Conservation (phyloP, 1,140 invertebrate species). For the Meloidogyne floridensis region DNA sequence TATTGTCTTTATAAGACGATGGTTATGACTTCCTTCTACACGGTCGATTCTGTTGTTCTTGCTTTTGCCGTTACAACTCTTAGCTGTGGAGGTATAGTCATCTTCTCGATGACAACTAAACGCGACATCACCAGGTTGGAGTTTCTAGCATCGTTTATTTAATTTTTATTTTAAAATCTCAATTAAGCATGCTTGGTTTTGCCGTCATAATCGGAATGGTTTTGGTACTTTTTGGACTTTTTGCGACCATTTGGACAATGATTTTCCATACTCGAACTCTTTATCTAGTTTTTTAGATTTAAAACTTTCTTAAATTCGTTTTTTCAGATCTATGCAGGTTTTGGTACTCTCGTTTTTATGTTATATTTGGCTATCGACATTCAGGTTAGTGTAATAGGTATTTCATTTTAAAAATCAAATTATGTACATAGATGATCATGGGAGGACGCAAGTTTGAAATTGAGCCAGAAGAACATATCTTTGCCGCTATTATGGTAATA, state of each 20-base stretch:
- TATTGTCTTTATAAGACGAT: constrained; percentile 47
- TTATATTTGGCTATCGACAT: constrained; percentile 74
- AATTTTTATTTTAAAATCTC: constrained; percentile 16
- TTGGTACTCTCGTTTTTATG: constrained; percentile 62
- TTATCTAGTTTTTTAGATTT: constrained; percentile 22
- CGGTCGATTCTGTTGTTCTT: constrained; percentile 54
- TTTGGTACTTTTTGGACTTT: constrained; percentile 59
- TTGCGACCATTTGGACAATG: constrained; percentile 47
- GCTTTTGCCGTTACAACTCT: constrained; percentile 57
- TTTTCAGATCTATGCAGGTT: constrained; percentile 55
- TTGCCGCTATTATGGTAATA: constrained; percentile 71
- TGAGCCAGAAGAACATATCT: constrained; percentile 74
- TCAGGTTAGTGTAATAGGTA: constrained; percentile 65
- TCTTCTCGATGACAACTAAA: constrained; percentile 60
- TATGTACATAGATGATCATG: constrained; percentile 69
- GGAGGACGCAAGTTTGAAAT: constrained; percentile 73
- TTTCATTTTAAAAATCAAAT: constrained; percentile 15
- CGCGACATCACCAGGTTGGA: constrained; percentile 52
- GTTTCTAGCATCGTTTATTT: background rate
- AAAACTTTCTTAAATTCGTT: constrained; percentile 34
- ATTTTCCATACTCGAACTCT: constrained; percentile 19
- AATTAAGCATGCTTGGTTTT: constrained; percentile 55
- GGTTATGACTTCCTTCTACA: constrained; percentile 54
- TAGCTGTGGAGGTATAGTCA: constrained; percentile 56
- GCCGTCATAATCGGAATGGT: constrained; percentile 60